Base-by-base conservation (phyloP, 2,797 vertebrate species). In the Clamator glandarius region DNA sequence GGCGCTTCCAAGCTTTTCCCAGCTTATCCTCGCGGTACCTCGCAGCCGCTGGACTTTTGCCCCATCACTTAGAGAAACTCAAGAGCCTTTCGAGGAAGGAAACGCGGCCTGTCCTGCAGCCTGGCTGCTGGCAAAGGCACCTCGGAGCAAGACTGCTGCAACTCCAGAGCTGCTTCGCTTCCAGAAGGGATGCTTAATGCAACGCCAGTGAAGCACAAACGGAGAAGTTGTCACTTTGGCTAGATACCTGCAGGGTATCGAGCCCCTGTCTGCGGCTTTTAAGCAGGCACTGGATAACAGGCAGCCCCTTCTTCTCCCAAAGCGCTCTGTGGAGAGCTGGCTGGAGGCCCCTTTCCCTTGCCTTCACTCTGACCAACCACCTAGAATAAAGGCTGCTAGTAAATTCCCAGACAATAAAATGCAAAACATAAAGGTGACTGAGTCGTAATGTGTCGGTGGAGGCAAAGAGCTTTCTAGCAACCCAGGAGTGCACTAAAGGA, bases 61-160 rank as follows among this genome's bases (percentile, higher is more conserved):
- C 91, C 54, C 85, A 5, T 11, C 25, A 0, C 28, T 35, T 9
- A 6, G 87, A 87, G 73, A 51, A 86, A 84, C 9, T 31, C 57
- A 84, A 66, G 73, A 91, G 79, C 75, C 80, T 91, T 95, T 90
- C 48, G 19, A 84, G 87, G 88, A 78, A 84, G 76, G 55, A 42
- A 58, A 20, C 11, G 6, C 10, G 2, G 58, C 66, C 63, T 8
- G 5, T 67, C n/a, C 69, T 16, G 44, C 68, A 78, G 48, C 36
- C 25, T 5, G 1, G n/a, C 78, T 54, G 66, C 78, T 52, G n/a
- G 44, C 51, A 41, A 74, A 41, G 26, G 33, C 11, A 3, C 61
- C 31, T 35, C 13, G 41, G 48, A 16, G 26, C 5, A 5, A 42
- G 41, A 25, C 77, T 67, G 72, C 64, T 46, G 66, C 74, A 39